Percentiles rank a stretch among this genome's conserved stretches.
phyloP scores from a whole-genome alignment of 2,888 invertebrate genomes.

The Dysmachus trigonus region DNA sequence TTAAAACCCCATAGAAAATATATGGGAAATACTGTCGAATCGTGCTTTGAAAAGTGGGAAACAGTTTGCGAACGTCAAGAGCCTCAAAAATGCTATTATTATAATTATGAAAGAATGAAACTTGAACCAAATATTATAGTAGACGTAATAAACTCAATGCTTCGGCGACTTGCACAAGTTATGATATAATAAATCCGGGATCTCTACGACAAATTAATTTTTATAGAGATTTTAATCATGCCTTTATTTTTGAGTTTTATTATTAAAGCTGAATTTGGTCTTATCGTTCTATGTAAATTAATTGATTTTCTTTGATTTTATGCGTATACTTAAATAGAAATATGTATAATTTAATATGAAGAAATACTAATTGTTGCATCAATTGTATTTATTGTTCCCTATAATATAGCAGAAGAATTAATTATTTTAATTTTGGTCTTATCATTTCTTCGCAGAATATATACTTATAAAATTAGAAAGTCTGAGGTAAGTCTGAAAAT shows the following conservation, averaged over 20 bases:
- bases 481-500: no score
- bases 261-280: not conserved
- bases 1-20: no score
- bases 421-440: not conserved
- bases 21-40: no score
- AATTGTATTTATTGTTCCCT: not conserved
- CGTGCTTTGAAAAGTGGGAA: no score
- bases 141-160: not conserved
- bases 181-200: not conserved
- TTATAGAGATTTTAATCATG: not conserved
- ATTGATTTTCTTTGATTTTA: no score
- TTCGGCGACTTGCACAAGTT: not conserved
- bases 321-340: not conserved
- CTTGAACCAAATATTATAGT: not conserved
- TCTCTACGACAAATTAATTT: not conserved
- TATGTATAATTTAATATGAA: no score
- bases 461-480: no score
- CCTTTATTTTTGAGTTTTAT: not conserved
- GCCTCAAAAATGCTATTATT: no score
- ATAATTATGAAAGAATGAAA: no score
- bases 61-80: no score
- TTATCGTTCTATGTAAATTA: no score
- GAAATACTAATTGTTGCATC: not conserved
- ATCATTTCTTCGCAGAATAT: not conserved
- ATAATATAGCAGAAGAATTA: not conserved